These are phyloP conservation scores for Sterrhoptilus dennistouni DNA, from an alignment of 2,113 vertebrate genomes.

Conservation along the genomic window DNA sequence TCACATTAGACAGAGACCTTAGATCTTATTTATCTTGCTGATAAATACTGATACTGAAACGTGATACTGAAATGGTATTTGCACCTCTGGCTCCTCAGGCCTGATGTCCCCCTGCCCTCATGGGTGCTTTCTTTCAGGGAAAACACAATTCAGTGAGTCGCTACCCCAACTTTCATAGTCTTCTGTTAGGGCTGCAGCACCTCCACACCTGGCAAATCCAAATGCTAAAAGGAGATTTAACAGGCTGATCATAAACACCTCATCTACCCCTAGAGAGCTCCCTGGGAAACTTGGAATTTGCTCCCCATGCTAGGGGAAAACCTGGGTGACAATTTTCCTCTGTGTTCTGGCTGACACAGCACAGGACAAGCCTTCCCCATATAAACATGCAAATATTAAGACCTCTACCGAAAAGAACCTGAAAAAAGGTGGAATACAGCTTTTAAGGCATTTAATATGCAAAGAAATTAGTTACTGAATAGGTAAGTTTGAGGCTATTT, in stretches of 20 bases:
- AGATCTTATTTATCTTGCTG: background rate
- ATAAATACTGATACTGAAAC: too few species aligned
- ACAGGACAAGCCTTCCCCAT: background rate
- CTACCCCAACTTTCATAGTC: background rate
- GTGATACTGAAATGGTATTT: background rate
- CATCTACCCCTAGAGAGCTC: background rate
- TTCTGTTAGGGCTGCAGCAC: background rate
- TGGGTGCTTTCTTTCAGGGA: rapidly evolving
- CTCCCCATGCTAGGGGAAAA: background rate
- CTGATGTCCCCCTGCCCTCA: background rate
- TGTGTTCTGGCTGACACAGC: background rate
- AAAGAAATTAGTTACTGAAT: background rate
- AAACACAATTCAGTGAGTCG: background rate
- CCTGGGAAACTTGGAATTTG: background rate
- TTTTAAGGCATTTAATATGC: conserved; percentile 35
- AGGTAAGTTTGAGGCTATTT: background rate
- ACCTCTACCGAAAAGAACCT: background rate
- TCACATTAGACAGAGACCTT: background rate
- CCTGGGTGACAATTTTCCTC: background rate
- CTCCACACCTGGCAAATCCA: background rate
- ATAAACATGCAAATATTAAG: background rate
- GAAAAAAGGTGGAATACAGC: rapidly evolving
- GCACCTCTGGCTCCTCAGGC: background rate
- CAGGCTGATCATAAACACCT: background rate
- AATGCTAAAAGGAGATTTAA: background rate